Evolutionary conservation across 2,797 vertebrate species (phyloP).

Genomic region (Silurus lanzhouensis): DNA sequence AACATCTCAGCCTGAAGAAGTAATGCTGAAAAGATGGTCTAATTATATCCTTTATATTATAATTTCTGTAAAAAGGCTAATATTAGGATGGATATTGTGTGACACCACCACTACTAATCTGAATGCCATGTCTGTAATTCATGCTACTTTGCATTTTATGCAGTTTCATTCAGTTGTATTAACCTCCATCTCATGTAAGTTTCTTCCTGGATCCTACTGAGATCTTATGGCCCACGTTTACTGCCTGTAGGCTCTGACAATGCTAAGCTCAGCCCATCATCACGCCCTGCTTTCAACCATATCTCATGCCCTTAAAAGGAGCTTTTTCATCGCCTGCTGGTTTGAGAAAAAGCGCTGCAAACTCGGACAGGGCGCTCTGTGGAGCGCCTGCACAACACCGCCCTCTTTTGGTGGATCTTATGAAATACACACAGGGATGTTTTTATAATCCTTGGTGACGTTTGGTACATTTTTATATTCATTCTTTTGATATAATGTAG

Average conservation of each 20-base stretch:
- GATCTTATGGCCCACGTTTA: neutral
- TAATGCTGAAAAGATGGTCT: too few relatives aligned
- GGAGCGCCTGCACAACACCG: conserved; percentile 34
- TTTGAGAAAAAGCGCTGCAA: conserved; percentile 45
- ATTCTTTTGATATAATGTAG: neutral
- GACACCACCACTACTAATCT: neutral
- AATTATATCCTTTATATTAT: too few relatives aligned
- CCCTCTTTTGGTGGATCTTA: conserved; percentile 60
- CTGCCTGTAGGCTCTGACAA: conserved; percentile 35
- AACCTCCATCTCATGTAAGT: neutral
- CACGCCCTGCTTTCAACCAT: conserved; percentile 67
- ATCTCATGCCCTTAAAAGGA: conserved; percentile 80
- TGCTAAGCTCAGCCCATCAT: conserved; percentile 54
- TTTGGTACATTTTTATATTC: too few relatives aligned
- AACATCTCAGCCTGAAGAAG: neutral
- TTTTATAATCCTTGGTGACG: too few relatives aligned
- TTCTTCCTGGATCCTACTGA: neutral
- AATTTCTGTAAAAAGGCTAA: too few relatives aligned
- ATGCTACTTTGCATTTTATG: neutral
- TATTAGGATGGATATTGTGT: neutral
- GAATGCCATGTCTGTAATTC: neutral
- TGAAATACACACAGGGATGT: neutral
- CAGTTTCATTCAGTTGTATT: neutral
- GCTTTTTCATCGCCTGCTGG: conserved; percentile 66
- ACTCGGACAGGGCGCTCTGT: neutral